phyloP scores from a whole-genome alignment of 2,113 vertebrate species.

The Leucoraja erinaceus region DNA sequence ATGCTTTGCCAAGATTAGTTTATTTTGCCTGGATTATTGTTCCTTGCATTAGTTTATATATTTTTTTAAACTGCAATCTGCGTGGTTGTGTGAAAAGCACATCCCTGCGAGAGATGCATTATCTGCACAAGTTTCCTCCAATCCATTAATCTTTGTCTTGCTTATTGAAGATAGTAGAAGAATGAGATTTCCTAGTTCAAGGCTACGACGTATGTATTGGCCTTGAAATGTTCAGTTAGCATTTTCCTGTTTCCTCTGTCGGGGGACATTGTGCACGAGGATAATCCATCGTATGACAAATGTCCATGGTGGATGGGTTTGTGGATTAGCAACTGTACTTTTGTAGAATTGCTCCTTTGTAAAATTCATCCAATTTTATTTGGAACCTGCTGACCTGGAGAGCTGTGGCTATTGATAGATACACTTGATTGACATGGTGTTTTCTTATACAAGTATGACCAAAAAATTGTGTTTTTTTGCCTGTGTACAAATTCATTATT shows the following conservation, averaged over 20 bases:
- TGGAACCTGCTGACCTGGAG: not conserved
- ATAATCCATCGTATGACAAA: not conserved
- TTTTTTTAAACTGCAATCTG: not conserved
- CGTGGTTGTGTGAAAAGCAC: not conserved
- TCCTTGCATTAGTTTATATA: not conserved
- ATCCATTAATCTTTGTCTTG: not conserved
- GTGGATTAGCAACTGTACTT: not conserved
- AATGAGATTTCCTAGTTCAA: not conserved
- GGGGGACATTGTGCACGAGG: not conserved
- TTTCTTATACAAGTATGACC: not conserved
- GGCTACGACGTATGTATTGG: not conserved
- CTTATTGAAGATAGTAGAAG: not conserved
- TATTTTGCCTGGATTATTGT: not conserved
- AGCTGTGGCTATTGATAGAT: not conserved
- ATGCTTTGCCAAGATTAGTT: not conserved
- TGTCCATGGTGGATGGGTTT: not conserved
- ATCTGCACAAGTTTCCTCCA: not conserved
- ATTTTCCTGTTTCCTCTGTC: not conserved
- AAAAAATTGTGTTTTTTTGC: not conserved
- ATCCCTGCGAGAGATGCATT: not conserved
- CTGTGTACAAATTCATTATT: not conserved
- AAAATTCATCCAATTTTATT: not conserved
- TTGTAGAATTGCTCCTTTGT: not conserved
- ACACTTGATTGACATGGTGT: not conserved
- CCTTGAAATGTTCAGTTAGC: conserved; percentile 7